Base-by-base conservation (phyloP, 2,888 invertebrate genomes). In the Heliconius sara region DNA sequence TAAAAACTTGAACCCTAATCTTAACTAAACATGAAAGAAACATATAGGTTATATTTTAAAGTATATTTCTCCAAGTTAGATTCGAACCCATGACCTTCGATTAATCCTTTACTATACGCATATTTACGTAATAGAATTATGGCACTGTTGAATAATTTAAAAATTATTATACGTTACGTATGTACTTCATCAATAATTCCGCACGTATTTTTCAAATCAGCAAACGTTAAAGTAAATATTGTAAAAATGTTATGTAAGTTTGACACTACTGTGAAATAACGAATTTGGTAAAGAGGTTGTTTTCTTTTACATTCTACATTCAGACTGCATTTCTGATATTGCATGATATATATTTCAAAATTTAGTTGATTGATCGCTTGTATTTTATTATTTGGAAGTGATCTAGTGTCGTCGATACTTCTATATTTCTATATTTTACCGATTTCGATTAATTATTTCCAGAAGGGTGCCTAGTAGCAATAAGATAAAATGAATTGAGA, bases 241-340 rank as follows among this genome's bases (percentile, higher is more conserved):
- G 34, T 67, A 19, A 68, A 60, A 73, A 13, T 13, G n/a, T 73
- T 73, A 73, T 52, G 6, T 60, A 30, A 73, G 3, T 72, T 10
- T 22, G n/a, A 30, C 5, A 57, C 72, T 13, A n/a, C 57, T 60
- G 57, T 10, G n/a, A n/a, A n/a, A 60, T 73, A 72, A 78, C 34
- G 9, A 77, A 70, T 63, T 77, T 71, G 7, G 27, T 52, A 67
- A 66, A 72, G 57, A 39, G 73, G 67, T 67, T 52, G 67, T 67
- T 73, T 73, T 73, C 73, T 57, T 65, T 34, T 39, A 39, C 43
- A 72, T 72, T 47, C 52, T 7, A 47, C 25, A 68, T 68, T 68
- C 68, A 68, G 63, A 39, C n/a, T 12, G 13, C 74, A 19, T 9
- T 63, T 63, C 27, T 27, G 10, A 74, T 75, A n/a, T 73, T 72